Base-by-base conservation (phyloP, 2,888 invertebrate species). In the Aradus depressus region DNA sequence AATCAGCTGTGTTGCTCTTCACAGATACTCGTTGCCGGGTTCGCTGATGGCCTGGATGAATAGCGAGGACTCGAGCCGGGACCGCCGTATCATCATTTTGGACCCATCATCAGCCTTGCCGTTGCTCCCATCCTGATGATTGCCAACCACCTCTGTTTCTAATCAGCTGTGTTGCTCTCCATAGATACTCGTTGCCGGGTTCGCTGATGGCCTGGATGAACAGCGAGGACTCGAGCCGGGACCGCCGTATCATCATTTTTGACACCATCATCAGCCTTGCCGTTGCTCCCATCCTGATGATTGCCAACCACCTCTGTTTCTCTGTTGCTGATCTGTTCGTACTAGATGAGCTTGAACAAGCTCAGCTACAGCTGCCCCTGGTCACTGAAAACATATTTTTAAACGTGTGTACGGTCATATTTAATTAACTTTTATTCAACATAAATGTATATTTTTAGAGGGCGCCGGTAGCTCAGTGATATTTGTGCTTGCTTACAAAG, bases 21-120 rank as follows among this genome's bases (percentile, higher is more conserved):
- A 31, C 26, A 72, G 73, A 58, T 79, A 77, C 59, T 73, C 73
- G 2, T 71, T 76, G 1, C 64, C 72, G 1, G 68, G 69, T 50
- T 77, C 79, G 0, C 62, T 79, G 39, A 66, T 72, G 58, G 68
- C 75, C 69, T 84, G 81, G 80, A 63, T 81, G 54, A 66, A 70
- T n/a, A n/a, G n/a, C n/a, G n/a, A n/a, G 72, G 68, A 70, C 2
- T 63, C 66, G 32, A 62, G 62, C 3, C 62, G 63, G 63, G 64
- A 72, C 56, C 64, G 67, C 28, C 65, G 66, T 34, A 72, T 73
- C 53, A 57, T 75, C 31, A 52, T 67, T 19, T 66, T 74, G 38
- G 79, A 80, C 63, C 58, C 75, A 10, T 60, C 74, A 8, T 75
- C 76, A 32, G 75, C 76, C 60, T 60, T 72, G 14, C 60, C 77